Base-by-base conservation (phyloP, 2,888 invertebrate genomes). In the Trichogramma dendrolimi region DNA sequence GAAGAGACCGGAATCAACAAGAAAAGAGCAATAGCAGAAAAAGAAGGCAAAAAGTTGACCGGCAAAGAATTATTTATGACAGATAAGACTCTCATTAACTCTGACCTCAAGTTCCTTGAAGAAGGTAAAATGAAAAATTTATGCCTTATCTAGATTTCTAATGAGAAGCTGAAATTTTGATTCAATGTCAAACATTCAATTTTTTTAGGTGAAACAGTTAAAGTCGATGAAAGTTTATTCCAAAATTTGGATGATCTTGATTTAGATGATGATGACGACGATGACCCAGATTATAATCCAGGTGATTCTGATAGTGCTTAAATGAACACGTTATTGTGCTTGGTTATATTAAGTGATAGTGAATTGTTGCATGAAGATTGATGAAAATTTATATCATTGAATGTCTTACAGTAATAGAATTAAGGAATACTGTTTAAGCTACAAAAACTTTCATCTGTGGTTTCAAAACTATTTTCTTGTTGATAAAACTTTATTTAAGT, bases 81-180 rank as follows among this genome's bases (percentile, higher is more conserved):
- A 60, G 98, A 99, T 79, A 91, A 90, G 66, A 92, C 96, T 1
- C 85, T 99, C 68, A 93, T 92, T 80, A 94, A 96, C 73, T 98
- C 98, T 4, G 99, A 99, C 83, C 87, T 99, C 63, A 92, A 94
- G 80, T 97, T 95, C 83, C 83, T 96, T 69, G 90, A 94, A 80
- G 95, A 93, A 80, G 92, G 92, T 85, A 77, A 69, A 63, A 66
- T 51, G 64, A 49, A 59, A n/a, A 46, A 58, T 62, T 57, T 11
- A 10, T 60, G 27, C 27, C 27, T 60, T 5, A 46, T 58, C 38
- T 42, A 48, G 55, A 43, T 54, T 47, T 42, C 27, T 27, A 27
- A 55, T 60, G 8, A 6, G 27, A 46, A 46, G n/a, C 46, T n/a
- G 0, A 46, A 46, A 46, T 8, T n/a, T 46, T 10, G 6, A 10